Base-by-base conservation (phyloP, 2,797 vertebrate species). In the Melanotaenia nigrans region DNA sequence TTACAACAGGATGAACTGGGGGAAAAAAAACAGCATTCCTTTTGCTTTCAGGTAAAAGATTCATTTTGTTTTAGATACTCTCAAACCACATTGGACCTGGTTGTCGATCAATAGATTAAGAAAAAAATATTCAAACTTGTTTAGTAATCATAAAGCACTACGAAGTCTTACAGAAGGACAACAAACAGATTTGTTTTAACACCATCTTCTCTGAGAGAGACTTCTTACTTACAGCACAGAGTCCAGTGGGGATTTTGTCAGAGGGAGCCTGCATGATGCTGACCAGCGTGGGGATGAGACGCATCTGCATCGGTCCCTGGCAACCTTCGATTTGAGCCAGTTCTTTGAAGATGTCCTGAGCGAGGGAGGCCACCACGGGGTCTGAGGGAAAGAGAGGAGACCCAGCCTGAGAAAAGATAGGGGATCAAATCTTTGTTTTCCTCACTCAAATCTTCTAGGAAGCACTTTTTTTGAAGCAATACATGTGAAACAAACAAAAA, bases 291-390 rank as follows among this genome's bases (percentile, higher is more conserved):
- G 98, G 98, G 78, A 99, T 99, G 71, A 99, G 95, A 38, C 97
- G 95, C 95, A 97, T 96, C 91, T 99, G 98, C 98, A 99, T 97
- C 64, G 97, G 96, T 59, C 95, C 96, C 90, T 99, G 98, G 83
- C 98, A 99, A 66, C 96, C 96, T 90, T 99, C 97, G 6, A 99
- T 97, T 85, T 99, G 98, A 47, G 98, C 96, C 87, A 99, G 92
- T 78, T 99, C 98, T 92, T 99, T 99, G 88, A 99, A 99, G 92
- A 99, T 96, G 89, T 99, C 98, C 92, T 99, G 97, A 64, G 97
- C 97, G 90, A 99, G 91, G 7, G 97, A 98, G 1, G 98, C 97
- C 61, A 99, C 98, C 61, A 99, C 98, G 6, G 98, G 97, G 92
- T 99, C 98, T 99, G 84, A 61, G 54, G 47, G 78, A 51, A 56